These are phyloP conservation scores for Ammodytes dubius DNA, from an alignment of 2,113 vertebrate species.

Conservation along the genomic window DNA sequence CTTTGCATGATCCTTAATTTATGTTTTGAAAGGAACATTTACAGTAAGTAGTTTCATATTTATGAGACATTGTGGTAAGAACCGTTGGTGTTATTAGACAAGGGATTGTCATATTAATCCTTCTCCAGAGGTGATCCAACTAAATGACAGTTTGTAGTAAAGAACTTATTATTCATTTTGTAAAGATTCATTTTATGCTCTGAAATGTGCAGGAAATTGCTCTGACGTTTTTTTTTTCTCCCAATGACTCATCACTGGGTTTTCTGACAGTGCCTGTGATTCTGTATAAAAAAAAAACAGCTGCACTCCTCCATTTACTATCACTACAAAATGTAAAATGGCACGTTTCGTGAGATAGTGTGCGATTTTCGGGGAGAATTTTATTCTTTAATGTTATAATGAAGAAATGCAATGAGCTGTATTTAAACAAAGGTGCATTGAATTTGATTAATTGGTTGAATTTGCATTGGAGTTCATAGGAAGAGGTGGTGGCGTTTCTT, in stretches of 20 bases:
- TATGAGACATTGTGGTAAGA: conserved; percentile 56
- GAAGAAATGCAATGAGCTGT: conserved; percentile 53
- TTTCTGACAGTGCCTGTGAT: conserved; percentile 51
- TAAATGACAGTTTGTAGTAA: conserved; percentile 19
- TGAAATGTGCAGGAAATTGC: conserved; percentile 16
- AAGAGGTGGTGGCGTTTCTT: conserved; percentile 27
- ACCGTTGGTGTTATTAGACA: conserved; percentile 3
- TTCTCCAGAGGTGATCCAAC: conserved; percentile 7
- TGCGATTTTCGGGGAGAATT: conserved; percentile 13
- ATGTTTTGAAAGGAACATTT: conserved; percentile 52
- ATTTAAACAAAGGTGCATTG: conserved; percentile 75
- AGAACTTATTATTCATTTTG: conserved; percentile 39
- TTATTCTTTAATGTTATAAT: conserved; percentile 70
- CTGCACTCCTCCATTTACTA: conserved; percentile 37
- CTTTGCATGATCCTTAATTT: conserved; percentile 48
- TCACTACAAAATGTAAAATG: conserved; percentile 34
- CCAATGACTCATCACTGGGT: conserved; percentile 35
- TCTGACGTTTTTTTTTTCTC: conserved; percentile 20
- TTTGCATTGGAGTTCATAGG: conserved; percentile 25
- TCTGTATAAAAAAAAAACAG: conserved; percentile 22
- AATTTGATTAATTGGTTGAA: conserved; percentile 34
- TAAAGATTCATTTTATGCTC: conserved; percentile 42
- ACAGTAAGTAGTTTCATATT: conserved; percentile 46
- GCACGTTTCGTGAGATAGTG: conserved; percentile 21
- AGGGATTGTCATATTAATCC: conserved; percentile 24